These are phyloP conservation scores for Sturnira hondurensis DNA, from an alignment of 2,113 vertebrate species.

Conservation along the genomic window DNA sequence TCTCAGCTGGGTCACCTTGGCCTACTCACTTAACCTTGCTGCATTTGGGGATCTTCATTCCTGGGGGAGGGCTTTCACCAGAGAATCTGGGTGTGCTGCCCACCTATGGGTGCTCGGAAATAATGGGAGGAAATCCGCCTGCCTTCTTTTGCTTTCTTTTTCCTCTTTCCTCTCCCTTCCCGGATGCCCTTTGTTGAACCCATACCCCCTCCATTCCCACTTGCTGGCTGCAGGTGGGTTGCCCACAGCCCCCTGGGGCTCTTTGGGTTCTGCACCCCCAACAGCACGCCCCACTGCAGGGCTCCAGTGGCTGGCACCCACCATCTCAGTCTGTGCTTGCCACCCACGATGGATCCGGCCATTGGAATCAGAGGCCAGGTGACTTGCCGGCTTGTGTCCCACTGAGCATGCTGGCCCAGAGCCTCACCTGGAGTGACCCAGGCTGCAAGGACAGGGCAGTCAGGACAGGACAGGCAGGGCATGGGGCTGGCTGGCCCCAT, in stretches of 20 bases:
- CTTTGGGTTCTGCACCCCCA: not conserved
- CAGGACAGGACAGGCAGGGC: not conserved
- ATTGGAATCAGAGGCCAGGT: not conserved
- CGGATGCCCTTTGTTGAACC: not conserved
- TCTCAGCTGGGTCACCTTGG: not conserved
- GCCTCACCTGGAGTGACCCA: constrained; percentile 55
- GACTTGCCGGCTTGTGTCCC: not conserved
- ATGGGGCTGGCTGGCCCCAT: constrained; percentile 52
- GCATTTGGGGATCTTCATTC: not conserved
- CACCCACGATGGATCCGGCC: not conserved
- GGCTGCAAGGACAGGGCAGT: not conserved
- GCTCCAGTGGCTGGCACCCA: not conserved
- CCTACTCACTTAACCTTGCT: not conserved
- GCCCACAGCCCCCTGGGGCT: not conserved
- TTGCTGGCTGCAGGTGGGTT: not conserved
- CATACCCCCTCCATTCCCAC: not conserved
- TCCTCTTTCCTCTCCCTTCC: not conserved
- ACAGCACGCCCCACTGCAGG: not conserved
- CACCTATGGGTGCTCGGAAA: not conserved
- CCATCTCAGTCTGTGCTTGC: not conserved
- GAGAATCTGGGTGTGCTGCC: not conserved
- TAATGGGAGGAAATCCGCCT: not conserved
- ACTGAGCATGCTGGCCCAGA: not conserved
- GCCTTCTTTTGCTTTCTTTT: not conserved
- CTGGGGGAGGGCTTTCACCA: too few species aligned